phyloP scores from a whole-genome alignment of 2,113 vertebrate species.

The Lutjanus erythropterus region DNA sequence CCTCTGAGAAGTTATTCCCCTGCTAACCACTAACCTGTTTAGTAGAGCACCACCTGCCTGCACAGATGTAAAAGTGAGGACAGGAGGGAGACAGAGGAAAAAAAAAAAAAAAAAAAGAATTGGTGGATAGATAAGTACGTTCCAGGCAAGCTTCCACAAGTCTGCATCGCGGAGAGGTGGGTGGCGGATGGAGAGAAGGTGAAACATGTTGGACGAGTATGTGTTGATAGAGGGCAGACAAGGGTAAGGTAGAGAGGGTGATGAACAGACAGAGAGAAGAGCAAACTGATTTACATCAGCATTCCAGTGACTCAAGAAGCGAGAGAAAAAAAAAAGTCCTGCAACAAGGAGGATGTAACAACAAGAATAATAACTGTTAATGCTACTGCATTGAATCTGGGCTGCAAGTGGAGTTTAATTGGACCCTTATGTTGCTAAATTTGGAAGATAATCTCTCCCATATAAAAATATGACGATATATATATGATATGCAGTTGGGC shows the following conservation, averaged over 20 bases:
- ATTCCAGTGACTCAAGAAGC: neutral
- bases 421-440: slow-evolving; percentile 1
- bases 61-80: slow-evolving; percentile 24
- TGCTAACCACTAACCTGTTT: slow-evolving; percentile 53
- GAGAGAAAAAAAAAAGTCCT: slow-evolving; percentile 6
- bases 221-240: slow-evolving; percentile 23
- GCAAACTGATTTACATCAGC: neutral
- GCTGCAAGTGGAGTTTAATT: slow-evolving; percentile 2
- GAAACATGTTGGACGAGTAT: slow-evolving; percentile 35
- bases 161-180: slow-evolving; percentile 35
- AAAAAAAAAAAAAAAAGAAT: neutral
- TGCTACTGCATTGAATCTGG: neutral
- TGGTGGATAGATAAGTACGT: slow-evolving; percentile 49
- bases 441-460: neutral
- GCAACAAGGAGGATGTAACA: slow-evolving; percentile 8
- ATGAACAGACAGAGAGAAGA: neutral
- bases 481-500: no score
- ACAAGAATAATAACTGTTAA: neutral
- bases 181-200: slow-evolving; percentile 22
- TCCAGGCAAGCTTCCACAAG: slow-evolving; percentile 75
- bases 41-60: slow-evolving; percentile 51
- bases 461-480: neutral
- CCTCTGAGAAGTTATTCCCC: slow-evolving; percentile 29
- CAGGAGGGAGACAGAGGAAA: neutral
- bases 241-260: slow-evolving; percentile 11